A percentile compares a stretch with the other conserved stretches of the same genome.
phyloP scores from a whole-genome alignment of 2,797 vertebrate genomes.

The Sebastes hubbsi region DNA sequence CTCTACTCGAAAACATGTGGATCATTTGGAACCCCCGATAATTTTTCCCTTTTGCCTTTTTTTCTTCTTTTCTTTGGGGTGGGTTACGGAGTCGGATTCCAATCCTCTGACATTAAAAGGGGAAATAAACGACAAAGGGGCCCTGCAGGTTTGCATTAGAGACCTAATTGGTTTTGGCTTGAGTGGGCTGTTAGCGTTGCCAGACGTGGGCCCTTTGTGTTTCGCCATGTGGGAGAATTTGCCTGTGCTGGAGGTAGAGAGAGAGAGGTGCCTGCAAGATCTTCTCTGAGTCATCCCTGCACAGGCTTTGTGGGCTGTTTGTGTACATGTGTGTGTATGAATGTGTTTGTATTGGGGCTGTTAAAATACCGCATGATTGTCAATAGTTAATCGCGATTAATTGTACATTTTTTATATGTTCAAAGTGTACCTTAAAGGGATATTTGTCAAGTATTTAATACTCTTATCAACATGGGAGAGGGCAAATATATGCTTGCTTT shows the following conservation, averaged over 20 bases:
- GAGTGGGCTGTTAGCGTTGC: constrained; percentile 69
- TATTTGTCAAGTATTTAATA: too few species aligned
- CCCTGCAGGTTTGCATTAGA: constrained; percentile 85
- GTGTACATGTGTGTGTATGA: not conserved
- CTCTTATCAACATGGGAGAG: too few species aligned
- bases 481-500: too few species aligned
- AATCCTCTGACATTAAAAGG: constrained; percentile 84
- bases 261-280: constrained; percentile 50
- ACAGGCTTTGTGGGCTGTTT: constrained; percentile 3
- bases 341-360: not conserved
- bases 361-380: too few species aligned
- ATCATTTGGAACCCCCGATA: constrained; percentile 70
- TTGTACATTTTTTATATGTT: too few species aligned
- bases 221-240: constrained; percentile 79
- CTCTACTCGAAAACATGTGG: constrained; percentile 72
- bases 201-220: constrained; percentile 73
- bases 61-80: constrained; percentile 63
- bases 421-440: too few species aligned
- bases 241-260: constrained; percentile 59
- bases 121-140: constrained; percentile 83
- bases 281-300: constrained; percentile 51
- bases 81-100: constrained; percentile 78
- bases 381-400: too few species aligned
- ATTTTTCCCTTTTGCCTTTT: constrained; percentile 63
- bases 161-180: constrained; percentile 86